Percentiles rank a stretch among this genome's conserved stretches.
Evolutionary conservation across 2,113 vertebrate species (phyloP).

Genomic region (Halichoeres trimaculatus): DNA sequence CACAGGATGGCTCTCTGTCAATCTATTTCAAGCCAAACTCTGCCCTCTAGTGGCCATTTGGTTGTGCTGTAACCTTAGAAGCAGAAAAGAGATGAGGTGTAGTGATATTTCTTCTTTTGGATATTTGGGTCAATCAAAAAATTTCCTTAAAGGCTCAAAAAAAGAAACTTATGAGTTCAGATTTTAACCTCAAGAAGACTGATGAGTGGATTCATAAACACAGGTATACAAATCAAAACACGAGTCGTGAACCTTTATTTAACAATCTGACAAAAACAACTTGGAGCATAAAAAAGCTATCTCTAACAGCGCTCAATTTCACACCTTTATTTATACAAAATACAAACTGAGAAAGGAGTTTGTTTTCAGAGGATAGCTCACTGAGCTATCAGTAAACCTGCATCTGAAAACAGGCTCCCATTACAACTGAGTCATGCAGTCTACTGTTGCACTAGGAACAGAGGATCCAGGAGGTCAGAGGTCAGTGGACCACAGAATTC

Average conservation of each 20-base stretch:
- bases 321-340: conserved; percentile 56
- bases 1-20: not conserved
- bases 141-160: too few relatives aligned
- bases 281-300: conserved; percentile 10
- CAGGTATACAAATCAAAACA: not conserved
- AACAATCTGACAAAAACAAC: conserved; percentile 30
- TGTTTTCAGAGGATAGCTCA: not conserved
- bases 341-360: conserved; percentile 36
- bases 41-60: conserved; percentile 19
- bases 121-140: too few relatives aligned
- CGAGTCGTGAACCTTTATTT: conserved; percentile 46
- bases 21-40: not conserved
- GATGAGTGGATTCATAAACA: too few relatives aligned
- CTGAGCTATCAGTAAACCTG: not conserved
- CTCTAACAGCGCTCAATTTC: conserved; percentile 8
- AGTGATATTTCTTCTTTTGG: not conserved
- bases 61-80: not conserved
- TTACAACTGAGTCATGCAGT: not conserved
- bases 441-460: conserved; percentile 7
- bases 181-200: too few relatives aligned
- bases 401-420: not conserved
- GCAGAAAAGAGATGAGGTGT: not conserved
- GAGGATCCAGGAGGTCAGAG: not conserved
- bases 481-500: conserved; percentile 94
- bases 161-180: too few relatives aligned